Base-by-base conservation (phyloP, 2,797 vertebrate genomes). In the Acestrorhynchus altus region DNA sequence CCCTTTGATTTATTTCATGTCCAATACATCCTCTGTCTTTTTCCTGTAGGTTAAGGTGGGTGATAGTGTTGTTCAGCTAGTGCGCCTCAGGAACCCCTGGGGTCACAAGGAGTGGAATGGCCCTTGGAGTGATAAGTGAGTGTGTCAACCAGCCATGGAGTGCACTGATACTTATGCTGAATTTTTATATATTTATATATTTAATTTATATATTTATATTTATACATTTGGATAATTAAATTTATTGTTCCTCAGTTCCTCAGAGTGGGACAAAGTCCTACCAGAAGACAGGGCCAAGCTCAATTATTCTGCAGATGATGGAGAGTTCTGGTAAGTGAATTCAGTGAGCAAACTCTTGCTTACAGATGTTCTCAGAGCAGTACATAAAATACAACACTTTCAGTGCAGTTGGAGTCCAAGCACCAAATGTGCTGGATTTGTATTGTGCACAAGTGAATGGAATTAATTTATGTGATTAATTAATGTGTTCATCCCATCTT, bases 21-120 rank as follows among this genome's bases (percentile, higher is more conserved):
- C 1, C 2, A 10, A 8, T 8, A n/a, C 20, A 18, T 5, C n/a
- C 4, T 54, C 20, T 0, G 11, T 12, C 44, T 13, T 18, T 47
- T 7, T 44, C 2, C 31, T 78, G 20, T 80, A 98, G 96, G 95
- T 98, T 1, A 31, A 87, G 69, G 92, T 87, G 76, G 68, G 0
- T 16, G 94, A 94, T 15, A 40, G 0, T 0, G 76, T 1, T 0
- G 94, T 95, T 89, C 90, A 94, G 84, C 88, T 98, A 85, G 88
- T 98, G 68, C 93, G 96, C 46, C 84, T 98, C 80, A 94, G 95
- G 87, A 98, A 97, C 84, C 97, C 96, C 0, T 97, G 96, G 96
- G 96, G 96, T 47, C 47, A 94, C 81, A 93, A 95, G 90, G 96
- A 98, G 87, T 98, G 54, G 54, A 56, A 26, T 4, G 54, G 54